Base-by-base conservation (phyloP, 2,797 vertebrate species). In the Meda fulgida region DNA sequence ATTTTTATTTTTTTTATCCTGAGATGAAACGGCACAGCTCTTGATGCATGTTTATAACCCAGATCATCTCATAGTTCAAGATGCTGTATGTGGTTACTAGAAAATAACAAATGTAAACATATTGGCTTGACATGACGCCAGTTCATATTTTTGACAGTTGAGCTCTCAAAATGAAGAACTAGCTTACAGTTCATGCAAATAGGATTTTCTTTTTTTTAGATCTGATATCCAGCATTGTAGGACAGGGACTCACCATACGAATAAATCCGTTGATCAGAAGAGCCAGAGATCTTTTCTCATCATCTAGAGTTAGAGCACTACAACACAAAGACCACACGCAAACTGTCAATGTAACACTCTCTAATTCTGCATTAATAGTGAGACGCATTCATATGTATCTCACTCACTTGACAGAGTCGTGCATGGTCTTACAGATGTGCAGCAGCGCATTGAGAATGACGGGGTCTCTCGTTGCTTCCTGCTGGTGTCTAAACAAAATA, bases 351-450 rank as follows among this genome's bases (percentile, higher is more conserved):
- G 14, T 18, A 36, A 46, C 80, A 34, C 31, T 36, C 8, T 38
- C 11, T 8, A 13, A 38, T 26, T 53, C 10, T 3, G 31, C 13
- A 48, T 10, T 55, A 63, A 46, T 43, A 38, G 6, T n/a, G 11
- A 34, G 9, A 66, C 3, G 2, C 2, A 65, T 5, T n/a, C 7
- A 69, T 29, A 77, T 19, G 67, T 1, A 83, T 51, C 26, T 69
- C 48, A 78, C 96, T 93, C 96, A 99, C 98, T 99, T 99, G 85
- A 99, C 98, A 5, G 98, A 99, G 90, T 99, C 98, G 0, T 99
- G 98, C 98, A 99, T 99, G 13, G 96, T 97, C 94, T 99, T 99
- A 93, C 98, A 99, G 91, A 99, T 94, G 6, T 99, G 97, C 88
- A 99, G 91, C 87, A 99, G 96, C 70, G 98, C 97, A 4, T 99